These are phyloP conservation scores for Prochilodus magdalenae DNA, from an alignment of 2,113 vertebrate genomes.

Conservation along the genomic window DNA sequence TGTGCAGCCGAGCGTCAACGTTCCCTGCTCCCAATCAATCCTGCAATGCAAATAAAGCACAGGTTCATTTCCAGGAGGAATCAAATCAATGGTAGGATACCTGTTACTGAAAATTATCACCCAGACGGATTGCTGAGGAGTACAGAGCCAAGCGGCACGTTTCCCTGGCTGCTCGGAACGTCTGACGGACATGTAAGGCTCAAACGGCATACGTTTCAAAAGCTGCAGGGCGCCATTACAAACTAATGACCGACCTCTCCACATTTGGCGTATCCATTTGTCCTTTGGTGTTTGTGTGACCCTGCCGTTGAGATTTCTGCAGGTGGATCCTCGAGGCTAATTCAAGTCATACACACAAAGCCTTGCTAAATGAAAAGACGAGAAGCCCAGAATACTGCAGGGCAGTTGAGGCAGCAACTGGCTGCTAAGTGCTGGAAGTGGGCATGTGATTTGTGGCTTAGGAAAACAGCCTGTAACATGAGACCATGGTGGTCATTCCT, in stretches of 20 bases:
- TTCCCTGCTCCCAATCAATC: conserved; percentile 3
- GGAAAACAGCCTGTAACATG: conserved; percentile 67
- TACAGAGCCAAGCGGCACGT: neutral
- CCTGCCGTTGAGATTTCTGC: neutral
- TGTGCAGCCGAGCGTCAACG: neutral
- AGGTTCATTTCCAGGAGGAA: neutral
- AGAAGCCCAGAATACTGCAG: neutral
- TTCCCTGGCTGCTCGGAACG: neutral
- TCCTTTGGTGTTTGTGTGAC: neutral
- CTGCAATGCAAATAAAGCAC: neutral
- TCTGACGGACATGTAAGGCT: too few relatives aligned
- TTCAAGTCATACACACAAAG: neutral
- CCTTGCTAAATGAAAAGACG: neutral
- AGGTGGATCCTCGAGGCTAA: neutral
- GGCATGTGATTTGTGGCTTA: conserved; percentile 67
- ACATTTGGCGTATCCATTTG: neutral
- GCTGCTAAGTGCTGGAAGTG: conserved; percentile 58
- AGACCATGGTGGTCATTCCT: conserved; percentile 57
- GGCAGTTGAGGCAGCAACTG: conserved; percentile 44
- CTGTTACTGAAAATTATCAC: neutral
- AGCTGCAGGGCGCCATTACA: too few relatives aligned
- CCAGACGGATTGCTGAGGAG: neutral
- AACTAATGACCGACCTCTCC: neutral
- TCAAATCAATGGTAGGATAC: neutral
- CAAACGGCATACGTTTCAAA: neutral